Evolutionary conservation across 37 sponge, comb jelly and placozoan genomes (phyloP).

Genomic region (Aplysina aerophoba): DNA sequence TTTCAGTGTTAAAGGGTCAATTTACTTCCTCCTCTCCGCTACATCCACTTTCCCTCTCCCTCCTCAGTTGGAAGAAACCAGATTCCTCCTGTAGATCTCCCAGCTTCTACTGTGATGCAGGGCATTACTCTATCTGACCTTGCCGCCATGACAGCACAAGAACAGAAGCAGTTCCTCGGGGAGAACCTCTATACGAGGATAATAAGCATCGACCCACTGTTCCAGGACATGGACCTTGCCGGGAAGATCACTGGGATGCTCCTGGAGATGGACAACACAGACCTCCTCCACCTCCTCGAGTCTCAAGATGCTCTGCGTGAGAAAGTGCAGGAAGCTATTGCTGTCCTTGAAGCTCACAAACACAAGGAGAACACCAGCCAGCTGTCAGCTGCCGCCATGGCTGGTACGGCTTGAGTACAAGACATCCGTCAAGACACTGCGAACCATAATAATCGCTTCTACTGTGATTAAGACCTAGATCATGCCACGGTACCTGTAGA

Average conservation of each 20-base stretch:
- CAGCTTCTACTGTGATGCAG: too few species aligned
- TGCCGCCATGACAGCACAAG: conserved; percentile 63
- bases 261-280: conserved; percentile 95
- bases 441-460: too few species aligned
- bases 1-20: too few species aligned
- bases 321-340: conserved; percentile 95
- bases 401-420: too few species aligned
- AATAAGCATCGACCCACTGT: conserved; percentile 49
- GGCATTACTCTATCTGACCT: conserved; percentile 40
- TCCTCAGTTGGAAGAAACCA: too few species aligned
- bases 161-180: conserved; percentile 98
- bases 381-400: too few species aligned
- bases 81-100: too few species aligned
- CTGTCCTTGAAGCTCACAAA: conserved; percentile 87
- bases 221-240: conserved; percentile 70
- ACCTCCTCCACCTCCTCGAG: conserved; percentile 96
- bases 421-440: too few species aligned
- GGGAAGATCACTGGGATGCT: conserved; percentile 99
- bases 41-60: too few species aligned
- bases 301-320: conserved; percentile 79
- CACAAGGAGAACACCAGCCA: conserved; percentile 52
- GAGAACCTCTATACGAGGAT: conserved; percentile 91
- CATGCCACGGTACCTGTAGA: too few species aligned
- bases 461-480: too few species aligned
- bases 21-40: too few species aligned